Evolutionary conservation across 2,797 vertebrate genomes (phyloP), one percentile per base, ranked within the genome.

Genomic region (Lagocephalus sceleratus): DNA sequence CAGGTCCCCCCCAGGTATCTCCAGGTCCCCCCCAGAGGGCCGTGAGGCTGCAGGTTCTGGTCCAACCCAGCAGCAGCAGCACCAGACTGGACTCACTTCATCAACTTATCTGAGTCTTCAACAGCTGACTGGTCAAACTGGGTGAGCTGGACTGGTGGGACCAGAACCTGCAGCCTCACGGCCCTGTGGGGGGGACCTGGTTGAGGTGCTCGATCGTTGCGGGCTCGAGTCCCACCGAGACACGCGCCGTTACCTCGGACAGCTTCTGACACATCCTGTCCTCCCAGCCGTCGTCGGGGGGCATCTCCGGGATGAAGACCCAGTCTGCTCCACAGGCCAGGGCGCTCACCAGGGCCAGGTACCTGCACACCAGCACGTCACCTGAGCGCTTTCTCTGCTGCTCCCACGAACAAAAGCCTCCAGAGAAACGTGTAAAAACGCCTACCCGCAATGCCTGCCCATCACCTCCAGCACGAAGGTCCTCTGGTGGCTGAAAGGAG

Each of bases 381-480:
- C 6, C 17, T 22, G 1, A 5, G 11, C 21, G 6, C 14, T 21
- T 45, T 20, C 5, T 45, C 4, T 32, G 26, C 11, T 48, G 10
- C n/a, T 2, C 5, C 22, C 14, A 22, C 32, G 4, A 3, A 10
- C 32, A 3, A 35, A 35, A 35, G 32, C 11, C 26, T 10, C 41
- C 15, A 38, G n/a, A n/a, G n/a, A n/a, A n/a, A n/a, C n/a, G 22
- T 12, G 0, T 16, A 6, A 19, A 26, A n/a, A 21, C 5, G 16
- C 89, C 88, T 91, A 99, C 97, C 97, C 97, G 66, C 97, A 99
- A 81, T 99, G 97, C 62, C 97, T 81, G 16, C 97, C 97, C 97
- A 99, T 99, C 63, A 98, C 97, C 72, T 99, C 97, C 63, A 99
- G 79, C 46, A 99, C 95, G 54, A 99, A 99, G 0, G 97, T 99